Evolutionary conservation across 2,113 vertebrate species (phyloP).

Genomic region (Paralichthys olivaceus): DNA sequence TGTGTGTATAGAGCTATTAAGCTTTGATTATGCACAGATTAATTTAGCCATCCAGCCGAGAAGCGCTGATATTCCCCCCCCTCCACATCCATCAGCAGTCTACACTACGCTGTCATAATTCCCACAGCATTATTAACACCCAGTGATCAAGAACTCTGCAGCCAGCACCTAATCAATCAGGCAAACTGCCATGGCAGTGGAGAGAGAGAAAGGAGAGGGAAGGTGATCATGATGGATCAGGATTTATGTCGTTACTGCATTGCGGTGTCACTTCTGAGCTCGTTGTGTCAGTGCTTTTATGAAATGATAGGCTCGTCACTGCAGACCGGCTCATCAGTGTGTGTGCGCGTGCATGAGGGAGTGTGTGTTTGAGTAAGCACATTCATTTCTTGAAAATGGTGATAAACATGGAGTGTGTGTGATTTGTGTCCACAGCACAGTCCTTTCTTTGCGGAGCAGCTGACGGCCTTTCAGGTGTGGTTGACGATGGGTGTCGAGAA

Average conservation of each 20-base stretch:
- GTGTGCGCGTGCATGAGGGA: neutral
- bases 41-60: conserved; percentile 50
- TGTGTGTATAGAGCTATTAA: conserved; percentile 5
- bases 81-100: conserved; percentile 55
- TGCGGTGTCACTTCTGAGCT: conserved; percentile 65
- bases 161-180: conserved; percentile 66
- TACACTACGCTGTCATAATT: conserved; percentile 46
- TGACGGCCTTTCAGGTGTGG: conserved; percentile 98
- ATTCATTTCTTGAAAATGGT: neutral
- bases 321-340: conserved; percentile 18
- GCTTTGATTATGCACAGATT: conserved; percentile 70
- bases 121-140: conserved; percentile 64
- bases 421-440: conserved; percentile 88
- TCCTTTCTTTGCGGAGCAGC: conserved; percentile 97
- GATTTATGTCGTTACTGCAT: conserved; percentile 70
- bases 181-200: conserved; percentile 42
- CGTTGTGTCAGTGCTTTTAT: conserved; percentile 42
- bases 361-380: neutral
- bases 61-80: conserved; percentile 58
- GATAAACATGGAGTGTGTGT: conserved; percentile 5
- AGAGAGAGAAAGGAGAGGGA: conserved; percentile 6
- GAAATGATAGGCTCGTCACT: conserved; percentile 50
- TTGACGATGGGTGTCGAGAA: conserved; percentile 98
- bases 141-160: conserved; percentile 10
- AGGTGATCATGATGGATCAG: conserved; percentile 64